Conservation (phyloP, 30 jellyfish, hydroid and myxozoan species). For the Chrysaora quinquecirrha region DNA sequence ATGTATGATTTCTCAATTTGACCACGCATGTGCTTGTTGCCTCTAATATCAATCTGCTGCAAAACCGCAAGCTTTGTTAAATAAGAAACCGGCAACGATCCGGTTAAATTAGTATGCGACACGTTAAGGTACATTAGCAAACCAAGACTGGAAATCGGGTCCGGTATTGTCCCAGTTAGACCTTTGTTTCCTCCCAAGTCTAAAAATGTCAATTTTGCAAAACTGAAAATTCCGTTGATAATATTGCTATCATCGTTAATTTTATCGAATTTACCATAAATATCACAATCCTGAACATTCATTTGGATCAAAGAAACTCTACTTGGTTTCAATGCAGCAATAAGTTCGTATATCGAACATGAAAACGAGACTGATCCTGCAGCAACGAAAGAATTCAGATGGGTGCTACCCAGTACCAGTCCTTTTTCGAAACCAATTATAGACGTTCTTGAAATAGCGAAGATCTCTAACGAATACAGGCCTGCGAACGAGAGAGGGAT, state of each 20-base stretch:
- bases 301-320: slow-evolving; percentile 45
- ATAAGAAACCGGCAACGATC: slow-evolving; percentile 45
- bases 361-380: slow-evolving; percentile 27
- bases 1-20: slow-evolving; percentile 14
- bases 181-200: slow-evolving; percentile 54
- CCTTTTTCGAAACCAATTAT: slow-evolving; percentile 61
- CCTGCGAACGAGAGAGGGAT: slow-evolving; percentile 50
- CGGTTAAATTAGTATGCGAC: slow-evolving; percentile 24
- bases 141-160: slow-evolving; percentile 45
- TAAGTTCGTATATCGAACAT: slow-evolving; percentile 23
- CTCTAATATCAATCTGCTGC: slow-evolving; percentile 46
- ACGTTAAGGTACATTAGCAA: slow-evolving; percentile 40
- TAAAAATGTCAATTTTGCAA: slow-evolving; percentile 42
- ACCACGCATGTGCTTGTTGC: slow-evolving; percentile 56
- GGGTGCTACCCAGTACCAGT: slow-evolving; percentile 19
- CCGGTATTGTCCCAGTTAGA: slow-evolving; percentile 58
- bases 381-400: slow-evolving; percentile 48
- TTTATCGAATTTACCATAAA: slow-evolving; percentile 50
- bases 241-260: slow-evolving; percentile 40
- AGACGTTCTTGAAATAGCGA: slow-evolving; percentile 51
- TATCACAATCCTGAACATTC: slow-evolving; percentile 44
- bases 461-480: slow-evolving; percentile 40
- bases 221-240: slow-evolving; percentile 33
- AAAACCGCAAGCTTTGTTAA: slow-evolving; percentile 34
- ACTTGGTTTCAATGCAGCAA: slow-evolving; percentile 19